Conservation (phyloP, 2,888 invertebrate species). For the Steromphala cineraria region DNA sequence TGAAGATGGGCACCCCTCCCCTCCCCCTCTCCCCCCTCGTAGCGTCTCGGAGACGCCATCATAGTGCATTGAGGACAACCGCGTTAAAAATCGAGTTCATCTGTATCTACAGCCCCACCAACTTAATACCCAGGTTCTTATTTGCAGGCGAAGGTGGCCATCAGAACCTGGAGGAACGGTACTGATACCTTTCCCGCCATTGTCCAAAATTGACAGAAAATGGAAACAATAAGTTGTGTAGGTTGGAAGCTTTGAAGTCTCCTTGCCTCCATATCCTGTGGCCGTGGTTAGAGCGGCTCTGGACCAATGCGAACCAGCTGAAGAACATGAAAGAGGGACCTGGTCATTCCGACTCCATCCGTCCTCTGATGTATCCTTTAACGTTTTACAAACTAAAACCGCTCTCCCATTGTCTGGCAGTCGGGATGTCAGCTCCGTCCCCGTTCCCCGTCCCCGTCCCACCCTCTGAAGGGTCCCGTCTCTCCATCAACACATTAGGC, state of each 20-base stretch:
- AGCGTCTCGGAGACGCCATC: conserved; percentile 14
- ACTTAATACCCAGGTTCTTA: background rate
- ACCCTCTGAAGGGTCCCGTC: too few species aligned
- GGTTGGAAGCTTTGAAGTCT: conserved; percentile 20
- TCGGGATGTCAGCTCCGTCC: background rate
- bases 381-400: background rate
- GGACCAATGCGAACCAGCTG: conserved; percentile 13
- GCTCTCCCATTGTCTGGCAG: conserved; percentile 13
- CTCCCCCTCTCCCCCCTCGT: background rate
- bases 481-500: background rate
- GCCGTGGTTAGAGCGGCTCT: conserved; percentile 10
- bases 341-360: conserved; percentile 11
- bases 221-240: conserved; percentile 22
- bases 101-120: conserved; percentile 1
- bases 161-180: background rate
- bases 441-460: too few species aligned
- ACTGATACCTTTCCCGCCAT: conserved; percentile 15
- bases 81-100: conserved; percentile 17
- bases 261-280: conserved; percentile 7
- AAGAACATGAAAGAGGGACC: conserved; percentile 17
- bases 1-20: conserved; percentile 17
- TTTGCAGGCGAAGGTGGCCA: background rate
- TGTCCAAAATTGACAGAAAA: conserved; percentile 24
- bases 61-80: conserved; percentile 12
- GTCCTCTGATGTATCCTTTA: background rate